Evolutionary conservation across 1,140 invertebrate genomes (phyloP).

Genomic region (Heliconius congener): DNA sequence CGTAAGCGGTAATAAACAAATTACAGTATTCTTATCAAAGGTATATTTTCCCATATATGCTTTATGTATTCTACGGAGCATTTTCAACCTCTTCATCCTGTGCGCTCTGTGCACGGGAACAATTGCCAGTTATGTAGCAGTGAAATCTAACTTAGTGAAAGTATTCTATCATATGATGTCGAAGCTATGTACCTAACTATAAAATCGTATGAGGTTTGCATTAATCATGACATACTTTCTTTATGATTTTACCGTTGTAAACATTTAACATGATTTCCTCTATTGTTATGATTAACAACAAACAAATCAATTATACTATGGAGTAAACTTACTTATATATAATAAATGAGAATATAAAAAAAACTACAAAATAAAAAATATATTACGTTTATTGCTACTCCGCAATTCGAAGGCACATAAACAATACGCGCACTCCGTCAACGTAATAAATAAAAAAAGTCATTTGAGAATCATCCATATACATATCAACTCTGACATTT

Average conservation of each 20-base stretch:
- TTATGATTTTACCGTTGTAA: constrained; percentile 40
- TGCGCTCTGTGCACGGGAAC: constrained; percentile 45
- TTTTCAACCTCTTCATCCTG: constrained; percentile 35
- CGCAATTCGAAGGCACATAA: constrained; percentile 81
- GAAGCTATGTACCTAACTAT: constrained; percentile 39
- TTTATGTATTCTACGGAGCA: background rate
- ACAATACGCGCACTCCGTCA: constrained; percentile 76
- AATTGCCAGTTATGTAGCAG: constrained; percentile 64
- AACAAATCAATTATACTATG: background rate
- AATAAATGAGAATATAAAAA: constrained; percentile 42
- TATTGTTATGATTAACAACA: background rate
- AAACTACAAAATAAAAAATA: constrained; percentile 68
- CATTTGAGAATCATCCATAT: constrained; percentile 56
- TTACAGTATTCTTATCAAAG: background rate
- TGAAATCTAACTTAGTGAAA: constrained; percentile 74
- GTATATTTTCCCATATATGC: background rate
- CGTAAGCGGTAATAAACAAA: constrained; percentile 14
- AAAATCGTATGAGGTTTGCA: constrained; percentile 50
- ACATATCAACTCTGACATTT: constrained; percentile 51
- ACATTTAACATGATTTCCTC: constrained; percentile 18
- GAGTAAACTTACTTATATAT: background rate
- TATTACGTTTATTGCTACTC: constrained; percentile 78
- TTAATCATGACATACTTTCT: constrained; percentile 44
- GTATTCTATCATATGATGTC: constrained; percentile 59
- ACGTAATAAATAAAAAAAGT: constrained; percentile 66